Base-by-base conservation (phyloP, 2,113 vertebrate species). In the Heteronetta atricapilla region DNA sequence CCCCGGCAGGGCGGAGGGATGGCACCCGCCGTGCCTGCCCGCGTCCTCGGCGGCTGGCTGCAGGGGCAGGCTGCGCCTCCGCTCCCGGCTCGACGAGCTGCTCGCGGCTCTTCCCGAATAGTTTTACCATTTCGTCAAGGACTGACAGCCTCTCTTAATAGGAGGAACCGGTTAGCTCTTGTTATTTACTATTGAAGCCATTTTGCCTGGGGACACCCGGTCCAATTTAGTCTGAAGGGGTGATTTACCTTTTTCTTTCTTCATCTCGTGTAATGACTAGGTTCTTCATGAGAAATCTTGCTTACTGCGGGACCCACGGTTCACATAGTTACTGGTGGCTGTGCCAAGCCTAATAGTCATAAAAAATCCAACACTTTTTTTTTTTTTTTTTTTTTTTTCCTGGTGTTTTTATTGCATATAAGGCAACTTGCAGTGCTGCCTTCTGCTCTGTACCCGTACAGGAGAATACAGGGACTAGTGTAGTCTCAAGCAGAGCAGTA, bases 211-310 rank as follows among this genome's bases (percentile, higher is more conserved):
- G 64, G 92, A 79, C 9, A 13, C 5, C 3, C 23, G 69, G 50
- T 79, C 83, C 62, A 73, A n/a, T 90, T 86, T 53, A 86, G 25
- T 76, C 53, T 52, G 58, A 90, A 48, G 46, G 36, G 31, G 21
- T 90, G 83, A 63, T 93, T 84, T 94, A 84, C 74, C 42, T 90
- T 75, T 83, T 81, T 53, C 8, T n/a, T 83, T 74, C 55, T 83
- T 94, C 62, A 44, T 88, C 50, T 90, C 53, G 12, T 74, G 38
- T 86, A 70, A 88, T 77, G 69, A 55, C 29, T 78, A 26, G 59
- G 55, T 76, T 89, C 66, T 88, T 93, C 66, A 10, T 85, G 92
- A 85, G 93, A 94, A 94, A 59, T 52, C 63, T 10, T 73, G 58
- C 74, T 89, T 46, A 42, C 53, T 82, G 81, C 69, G 76, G 23